These are phyloP conservation scores for Crocallis elinguaria DNA, from an alignment of 2,888 invertebrate species.

Conservation along the genomic window DNA sequence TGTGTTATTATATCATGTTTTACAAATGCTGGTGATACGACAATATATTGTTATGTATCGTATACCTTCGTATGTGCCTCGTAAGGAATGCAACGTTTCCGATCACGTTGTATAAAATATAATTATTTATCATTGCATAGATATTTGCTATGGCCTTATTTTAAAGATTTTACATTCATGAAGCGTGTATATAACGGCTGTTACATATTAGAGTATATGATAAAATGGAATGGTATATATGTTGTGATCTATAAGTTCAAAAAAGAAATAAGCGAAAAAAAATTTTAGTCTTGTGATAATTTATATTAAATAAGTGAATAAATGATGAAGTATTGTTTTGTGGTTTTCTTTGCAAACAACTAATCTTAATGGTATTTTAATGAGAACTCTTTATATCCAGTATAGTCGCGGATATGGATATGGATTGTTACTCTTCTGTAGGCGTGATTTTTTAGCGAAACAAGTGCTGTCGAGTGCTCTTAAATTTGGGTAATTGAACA, in stretches of 20 bases:
- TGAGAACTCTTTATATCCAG: too few species aligned
- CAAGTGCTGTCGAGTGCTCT: too few species aligned
- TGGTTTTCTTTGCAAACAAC: slow-evolving; percentile 47
- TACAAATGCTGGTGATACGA: slow-evolving; percentile 59
- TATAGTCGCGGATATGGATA: too few species aligned
- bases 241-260: slow-evolving; percentile 84
- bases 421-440: too few species aligned
- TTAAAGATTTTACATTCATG: slow-evolving; percentile 60
- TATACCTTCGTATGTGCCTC: slow-evolving; percentile 64
- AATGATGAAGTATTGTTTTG: slow-evolving; percentile 77
- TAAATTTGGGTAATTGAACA: too few species aligned
- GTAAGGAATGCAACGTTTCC: slow-evolving; percentile 47
- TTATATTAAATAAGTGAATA: slow-evolving; percentile 82
- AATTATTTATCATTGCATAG: slow-evolving; percentile 49
- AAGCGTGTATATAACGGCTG: slow-evolving; percentile 68
- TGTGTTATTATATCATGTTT: slow-evolving; percentile 39
- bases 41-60: slow-evolving; percentile 65
- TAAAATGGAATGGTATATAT: slow-evolving; percentile 69
- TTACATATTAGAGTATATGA: slow-evolving; percentile 73
- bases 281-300: slow-evolving; percentile 83
- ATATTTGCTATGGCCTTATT: slow-evolving; percentile 73
- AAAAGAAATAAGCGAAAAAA: slow-evolving; percentile 66
- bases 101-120: slow-evolving; percentile 36
- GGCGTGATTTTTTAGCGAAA: too few species aligned
- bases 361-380: too few species aligned